Conservation (phyloP, 2,888 invertebrate genomes). For the Xestia c-nigrum region DNA sequence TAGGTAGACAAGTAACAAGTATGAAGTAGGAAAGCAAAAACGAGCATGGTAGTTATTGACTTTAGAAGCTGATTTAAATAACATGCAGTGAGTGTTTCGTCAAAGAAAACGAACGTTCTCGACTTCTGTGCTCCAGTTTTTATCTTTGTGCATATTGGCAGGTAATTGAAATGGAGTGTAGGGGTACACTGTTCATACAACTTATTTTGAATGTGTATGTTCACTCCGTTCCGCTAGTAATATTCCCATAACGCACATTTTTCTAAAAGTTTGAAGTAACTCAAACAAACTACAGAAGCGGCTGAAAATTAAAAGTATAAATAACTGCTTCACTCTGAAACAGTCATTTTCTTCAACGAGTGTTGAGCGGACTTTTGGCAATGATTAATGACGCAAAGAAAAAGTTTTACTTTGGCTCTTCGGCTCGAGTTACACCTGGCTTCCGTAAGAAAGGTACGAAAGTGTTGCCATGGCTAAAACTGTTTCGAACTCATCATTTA, state of each 20-base stretch:
- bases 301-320: slow-evolving; percentile 61
- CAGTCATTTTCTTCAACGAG: slow-evolving; percentile 64
- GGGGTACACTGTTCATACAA: not conserved
- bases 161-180: slow-evolving; percentile 12
- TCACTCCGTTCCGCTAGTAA: not conserved
- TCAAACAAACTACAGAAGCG: slow-evolving; percentile 44
- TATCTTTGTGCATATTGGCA: not conserved
- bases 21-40: not conserved
- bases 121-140: not conserved
- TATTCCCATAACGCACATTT: slow-evolving; percentile 11
- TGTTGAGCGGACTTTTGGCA: slow-evolving; percentile 71
- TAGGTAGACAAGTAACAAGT: not conserved
- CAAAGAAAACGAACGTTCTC: not conserved
- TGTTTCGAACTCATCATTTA: slow-evolving; percentile 66
- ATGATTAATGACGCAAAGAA: slow-evolving; percentile 77
- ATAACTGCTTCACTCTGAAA: slow-evolving; percentile 54
- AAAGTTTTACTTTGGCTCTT: slow-evolving; percentile 64
- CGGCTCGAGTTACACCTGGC: slow-evolving; percentile 67
- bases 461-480: slow-evolving; percentile 58
- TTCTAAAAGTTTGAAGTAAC: slow-evolving; percentile 30
- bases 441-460: slow-evolving; percentile 51
- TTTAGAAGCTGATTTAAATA: slow-evolving; percentile 11
- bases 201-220: not conserved
- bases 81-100: not conserved
- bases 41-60: slow-evolving; percentile 1